Evolutionary conservation across 2,888 invertebrate genomes (phyloP).

Genomic region (Ormyrus rosae): DNA sequence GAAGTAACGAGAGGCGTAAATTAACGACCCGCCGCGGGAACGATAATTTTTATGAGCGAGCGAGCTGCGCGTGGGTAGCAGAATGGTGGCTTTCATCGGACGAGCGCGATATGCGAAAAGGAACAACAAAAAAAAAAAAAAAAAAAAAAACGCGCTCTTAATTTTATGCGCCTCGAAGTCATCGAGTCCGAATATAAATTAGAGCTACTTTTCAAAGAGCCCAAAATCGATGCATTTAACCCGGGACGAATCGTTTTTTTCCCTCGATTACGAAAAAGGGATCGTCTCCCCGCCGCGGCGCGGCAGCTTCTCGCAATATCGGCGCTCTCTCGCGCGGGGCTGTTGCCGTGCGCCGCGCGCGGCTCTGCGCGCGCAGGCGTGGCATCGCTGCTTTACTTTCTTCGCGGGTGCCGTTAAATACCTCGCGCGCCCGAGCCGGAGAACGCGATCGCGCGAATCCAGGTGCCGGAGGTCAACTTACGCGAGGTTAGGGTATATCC

Average conservation of each 20-base stretch:
- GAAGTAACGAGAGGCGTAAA: too few relatives aligned
- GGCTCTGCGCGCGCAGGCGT: constrained; percentile 28
- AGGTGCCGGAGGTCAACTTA: constrained; percentile 71
- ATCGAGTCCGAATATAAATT: too few relatives aligned
- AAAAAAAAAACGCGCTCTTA: too few relatives aligned
- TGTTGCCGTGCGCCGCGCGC: not conserved
- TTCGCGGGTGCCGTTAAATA: constrained; percentile 70
- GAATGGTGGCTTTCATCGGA: too few relatives aligned
- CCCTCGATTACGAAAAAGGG: not conserved
- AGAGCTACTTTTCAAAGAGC: too few relatives aligned
- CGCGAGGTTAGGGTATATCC: constrained; percentile 71
- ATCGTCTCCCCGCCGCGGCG: not conserved
- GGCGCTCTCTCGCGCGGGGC: not conserved
- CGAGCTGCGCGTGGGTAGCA: too few relatives aligned
- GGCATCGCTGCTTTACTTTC: constrained; percentile 70
- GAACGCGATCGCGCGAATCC: constrained; percentile 69
- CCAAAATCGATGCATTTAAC: too few relatives aligned
- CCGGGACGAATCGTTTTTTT: not conserved
- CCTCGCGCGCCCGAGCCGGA: constrained; percentile 56
- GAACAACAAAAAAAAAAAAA: too few relatives aligned
- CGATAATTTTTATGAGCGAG: too few relatives aligned
- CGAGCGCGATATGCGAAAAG: too few relatives aligned
- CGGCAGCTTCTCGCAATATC: not conserved
- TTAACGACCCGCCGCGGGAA: too few relatives aligned
- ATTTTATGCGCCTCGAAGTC: too few relatives aligned